phyloP scores from a whole-genome alignment of 2,888 invertebrate genomes.

The Campoplex nolae region DNA sequence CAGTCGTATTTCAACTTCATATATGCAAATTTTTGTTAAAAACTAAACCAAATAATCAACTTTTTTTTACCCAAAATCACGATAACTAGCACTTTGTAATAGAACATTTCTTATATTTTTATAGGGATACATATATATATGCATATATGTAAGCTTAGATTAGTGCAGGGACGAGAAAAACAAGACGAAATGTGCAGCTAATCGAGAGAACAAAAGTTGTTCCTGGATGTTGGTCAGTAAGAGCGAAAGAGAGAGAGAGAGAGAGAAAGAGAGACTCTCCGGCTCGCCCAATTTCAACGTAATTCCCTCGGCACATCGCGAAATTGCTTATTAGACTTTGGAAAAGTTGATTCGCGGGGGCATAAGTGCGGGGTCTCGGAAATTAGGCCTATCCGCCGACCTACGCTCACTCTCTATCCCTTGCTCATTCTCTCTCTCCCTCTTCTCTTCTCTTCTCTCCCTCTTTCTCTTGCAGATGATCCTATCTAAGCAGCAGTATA shows the following conservation, averaged over 20 bases:
- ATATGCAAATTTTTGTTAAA: neutral
- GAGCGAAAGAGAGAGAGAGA: conserved; percentile 44
- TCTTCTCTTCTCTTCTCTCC: neutral
- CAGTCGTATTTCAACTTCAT: too few species aligned
- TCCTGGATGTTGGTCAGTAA: conserved; percentile 37
- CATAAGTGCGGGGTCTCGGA: conserved; percentile 81
- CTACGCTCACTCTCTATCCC: conserved; percentile 69
- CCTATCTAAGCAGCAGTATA: conserved; percentile 54
- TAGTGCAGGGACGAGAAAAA: conserved; percentile 46
- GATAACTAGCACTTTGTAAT: neutral
- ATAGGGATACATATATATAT: neutral
- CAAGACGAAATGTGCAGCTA: conserved; percentile 59
- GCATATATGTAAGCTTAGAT: neutral
- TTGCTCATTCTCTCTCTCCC: neutral
- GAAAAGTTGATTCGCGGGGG: conserved; percentile 83
- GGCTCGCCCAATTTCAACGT: conserved; percentile 78
- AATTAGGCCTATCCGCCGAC: conserved; percentile 82
- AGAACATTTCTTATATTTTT: neutral
- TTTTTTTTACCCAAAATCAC: neutral
- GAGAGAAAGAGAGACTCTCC: conserved; percentile 46
- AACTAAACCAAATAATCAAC: neutral
- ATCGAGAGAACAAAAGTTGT: conserved; percentile 52
- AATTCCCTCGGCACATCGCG: conserved; percentile 80
- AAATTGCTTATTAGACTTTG: conserved; percentile 84
- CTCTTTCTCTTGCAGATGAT: conserved; percentile 46